A percentile compares a stretch with the other conserved stretches of the same genome.
These are phyloP conservation scores for Zonitis immaculata DNA, from an alignment of 2,888 invertebrate genomes.

Conservation along the genomic window DNA sequence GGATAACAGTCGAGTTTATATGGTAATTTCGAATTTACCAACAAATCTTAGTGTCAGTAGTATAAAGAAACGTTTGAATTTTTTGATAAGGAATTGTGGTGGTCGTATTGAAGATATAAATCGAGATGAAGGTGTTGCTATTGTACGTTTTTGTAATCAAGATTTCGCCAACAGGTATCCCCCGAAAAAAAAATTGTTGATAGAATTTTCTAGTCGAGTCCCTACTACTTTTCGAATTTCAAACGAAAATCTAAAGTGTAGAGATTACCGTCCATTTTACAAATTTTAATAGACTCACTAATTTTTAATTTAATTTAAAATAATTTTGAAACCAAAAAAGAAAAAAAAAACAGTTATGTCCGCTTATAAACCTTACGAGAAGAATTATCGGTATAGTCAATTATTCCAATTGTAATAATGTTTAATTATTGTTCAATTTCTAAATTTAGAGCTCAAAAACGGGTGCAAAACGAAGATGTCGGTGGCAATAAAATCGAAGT, in stretches of 20 bases:
- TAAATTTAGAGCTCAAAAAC: conserved; percentile 66
- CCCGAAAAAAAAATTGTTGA: neutral
- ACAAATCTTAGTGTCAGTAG: conserved; percentile 54
- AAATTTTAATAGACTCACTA: neutral
- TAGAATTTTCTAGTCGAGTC: no score
- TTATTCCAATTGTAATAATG: neutral
- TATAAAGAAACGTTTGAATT: conserved; percentile 60
- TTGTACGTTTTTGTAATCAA: conserved; percentile 64
- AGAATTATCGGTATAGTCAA: conserved; percentile 33
- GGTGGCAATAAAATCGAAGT: conserved; percentile 69
- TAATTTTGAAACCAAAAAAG: no score
- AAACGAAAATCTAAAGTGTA: no score
- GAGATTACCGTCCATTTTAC: neutral
- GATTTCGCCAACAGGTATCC: conserved; percentile 66
- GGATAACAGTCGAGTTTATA: conserved; percentile 50
- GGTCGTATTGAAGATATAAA: conserved; percentile 64
- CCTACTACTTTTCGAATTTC: no score
- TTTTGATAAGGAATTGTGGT: conserved; percentile 75
- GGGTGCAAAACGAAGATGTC: conserved; percentile 81
- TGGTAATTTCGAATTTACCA: conserved; percentile 67
- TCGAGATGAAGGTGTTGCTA: conserved; percentile 56
- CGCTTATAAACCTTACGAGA: conserved; percentile 38
- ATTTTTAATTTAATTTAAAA: neutral
- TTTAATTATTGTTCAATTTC: conserved; percentile 5
- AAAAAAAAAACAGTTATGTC: conserved; percentile 36